Evolutionary conservation across 2,113 vertebrate species (phyloP).

Genomic region (Pedetes capensis): DNA sequence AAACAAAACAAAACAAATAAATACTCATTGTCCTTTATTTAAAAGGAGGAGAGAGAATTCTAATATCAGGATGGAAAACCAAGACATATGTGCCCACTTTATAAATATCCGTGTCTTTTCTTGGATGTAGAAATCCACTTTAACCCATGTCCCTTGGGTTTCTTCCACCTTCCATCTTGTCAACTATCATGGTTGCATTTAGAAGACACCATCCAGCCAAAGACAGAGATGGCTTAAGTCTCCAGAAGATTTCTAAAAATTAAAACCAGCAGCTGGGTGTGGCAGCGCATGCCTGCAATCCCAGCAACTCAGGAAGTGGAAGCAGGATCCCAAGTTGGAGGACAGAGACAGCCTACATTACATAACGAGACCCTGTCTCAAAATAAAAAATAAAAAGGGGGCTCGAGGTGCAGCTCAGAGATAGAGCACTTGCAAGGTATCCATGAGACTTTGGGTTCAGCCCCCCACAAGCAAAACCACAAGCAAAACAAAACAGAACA

Average conservation of each 20-base stretch:
- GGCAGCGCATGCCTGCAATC: too few species aligned
- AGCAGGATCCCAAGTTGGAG: too few species aligned
- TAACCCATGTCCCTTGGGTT: background rate
- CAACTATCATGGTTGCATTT: background rate
- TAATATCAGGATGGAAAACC: constrained; percentile 26
- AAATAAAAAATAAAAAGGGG: too few species aligned
- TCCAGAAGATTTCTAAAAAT: constrained; percentile 37
- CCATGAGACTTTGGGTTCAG: too few species aligned
- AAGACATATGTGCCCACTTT: background rate
- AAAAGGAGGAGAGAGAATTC: background rate
- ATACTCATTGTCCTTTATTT: background rate
- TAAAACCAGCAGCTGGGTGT: too few species aligned
- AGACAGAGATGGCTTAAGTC: constrained; percentile 25
- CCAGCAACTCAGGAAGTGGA: too few species aligned
- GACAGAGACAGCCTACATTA: too few species aligned
- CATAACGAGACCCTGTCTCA: too few species aligned
- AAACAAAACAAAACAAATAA: background rate
- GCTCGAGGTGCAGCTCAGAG: too few species aligned
- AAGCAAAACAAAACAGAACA: too few species aligned
- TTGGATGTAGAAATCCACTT: constrained; percentile 54
- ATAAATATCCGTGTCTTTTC: constrained; percentile 41
- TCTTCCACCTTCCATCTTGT: constrained; percentile 28
- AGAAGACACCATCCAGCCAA: constrained; percentile 38
- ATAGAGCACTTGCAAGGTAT: too few species aligned
- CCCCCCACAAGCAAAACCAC: too few species aligned